Evolutionary conservation across 1,140 invertebrate genomes (phyloP), one percentile per base, ranked within the genome.

Genomic region (Drosophila mayri): DNA sequence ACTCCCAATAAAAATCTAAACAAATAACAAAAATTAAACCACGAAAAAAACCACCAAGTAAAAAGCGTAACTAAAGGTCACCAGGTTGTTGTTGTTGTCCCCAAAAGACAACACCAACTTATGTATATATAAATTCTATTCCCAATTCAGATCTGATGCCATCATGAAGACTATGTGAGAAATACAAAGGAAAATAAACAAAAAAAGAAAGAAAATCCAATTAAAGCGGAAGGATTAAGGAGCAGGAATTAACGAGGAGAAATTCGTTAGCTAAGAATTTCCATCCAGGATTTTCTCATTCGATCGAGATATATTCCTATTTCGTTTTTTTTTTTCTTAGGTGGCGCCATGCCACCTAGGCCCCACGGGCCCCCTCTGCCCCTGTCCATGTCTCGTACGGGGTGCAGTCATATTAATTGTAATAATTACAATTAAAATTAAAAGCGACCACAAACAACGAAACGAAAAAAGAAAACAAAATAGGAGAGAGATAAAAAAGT

Each of bases 371-470:
- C 68, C 68, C 49, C 3, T 44, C 67, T 60, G 68, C 66, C 68
- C 52, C 68, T 70, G 66, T 25, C 54, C 43, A 49, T 37, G 66
- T 58, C 35, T 35, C 25, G 37, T 18, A 49, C 68, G 44, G 66
- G 66, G 63, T 44, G 66, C 66, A 70, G 66, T 59, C 52, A 25
- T 0, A n/a, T 11, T 38, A 55, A 55, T 55, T 55, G 52, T 55
- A 38, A 38, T 37, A 55, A 38, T 68, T 72, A 63, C 83, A 79
- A 86, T 82, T 86, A 68, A 83, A 74, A 75, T 64, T 64, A 18
- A 35, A 54, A 38, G 58, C 57, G 64, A 54, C 8, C 46, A 28
- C 62, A 68, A 68, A 59, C 75, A 72, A 73, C 60, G 65, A 62
- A 84, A 65, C 22, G 14, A 62, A 73, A 43, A 38, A 67, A 60